A percentile compares a stretch with the other conserved stretches of the same genome.
phyloP scores from a whole-genome alignment of 2,888 invertebrate species.

The Kuschelorhynchus macadamiae region DNA sequence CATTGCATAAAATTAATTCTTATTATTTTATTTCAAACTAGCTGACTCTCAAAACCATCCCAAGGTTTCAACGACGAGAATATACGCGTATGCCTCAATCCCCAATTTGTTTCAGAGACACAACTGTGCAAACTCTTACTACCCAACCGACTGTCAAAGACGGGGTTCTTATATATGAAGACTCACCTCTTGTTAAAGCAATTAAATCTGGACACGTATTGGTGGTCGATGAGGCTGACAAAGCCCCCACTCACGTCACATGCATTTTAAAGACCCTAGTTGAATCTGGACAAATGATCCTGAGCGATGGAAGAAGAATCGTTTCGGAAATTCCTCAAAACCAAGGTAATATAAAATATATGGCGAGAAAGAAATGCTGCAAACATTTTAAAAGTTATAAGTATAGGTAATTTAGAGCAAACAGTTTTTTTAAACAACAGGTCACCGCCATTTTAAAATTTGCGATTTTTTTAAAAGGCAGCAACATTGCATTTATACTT shows the following conservation, averaged over 20 bases:
- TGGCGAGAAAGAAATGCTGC: too few species aligned
- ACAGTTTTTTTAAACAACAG: too few species aligned
- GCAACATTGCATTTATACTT: too few species aligned
- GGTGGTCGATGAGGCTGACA: constrained; percentile 97
- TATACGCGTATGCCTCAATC: too few species aligned
- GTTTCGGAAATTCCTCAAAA: constrained; percentile 69
- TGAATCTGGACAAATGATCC: constrained; percentile 94
- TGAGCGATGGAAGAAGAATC: constrained; percentile 94
- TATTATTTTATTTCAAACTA: too few species aligned
- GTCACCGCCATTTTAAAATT: too few species aligned
- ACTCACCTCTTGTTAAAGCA: constrained; percentile 94
- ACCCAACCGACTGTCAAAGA: constrained; percentile 92
- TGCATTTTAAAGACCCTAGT: constrained; percentile 96
- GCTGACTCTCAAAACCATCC: too few species aligned
- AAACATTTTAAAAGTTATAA: too few species aligned
- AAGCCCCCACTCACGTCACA: constrained; percentile 97
- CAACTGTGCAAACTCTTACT: constrained; percentile 95
- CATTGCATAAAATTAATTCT: too few species aligned
- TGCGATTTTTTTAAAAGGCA: too few species aligned
- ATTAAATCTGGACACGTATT: constrained; percentile 91
- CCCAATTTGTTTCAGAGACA: constrained; percentile 72
- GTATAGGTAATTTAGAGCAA: too few species aligned
- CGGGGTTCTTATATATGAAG: constrained; percentile 92
- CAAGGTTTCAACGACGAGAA: too few species aligned
- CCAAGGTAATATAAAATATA: constrained; percentile 9